A percentile compares a stretch with the other conserved stretches of the same genome.
phyloP scores from a whole-genome alignment of 2,113 vertebrate genomes.

The Cisticola juncidis region DNA sequence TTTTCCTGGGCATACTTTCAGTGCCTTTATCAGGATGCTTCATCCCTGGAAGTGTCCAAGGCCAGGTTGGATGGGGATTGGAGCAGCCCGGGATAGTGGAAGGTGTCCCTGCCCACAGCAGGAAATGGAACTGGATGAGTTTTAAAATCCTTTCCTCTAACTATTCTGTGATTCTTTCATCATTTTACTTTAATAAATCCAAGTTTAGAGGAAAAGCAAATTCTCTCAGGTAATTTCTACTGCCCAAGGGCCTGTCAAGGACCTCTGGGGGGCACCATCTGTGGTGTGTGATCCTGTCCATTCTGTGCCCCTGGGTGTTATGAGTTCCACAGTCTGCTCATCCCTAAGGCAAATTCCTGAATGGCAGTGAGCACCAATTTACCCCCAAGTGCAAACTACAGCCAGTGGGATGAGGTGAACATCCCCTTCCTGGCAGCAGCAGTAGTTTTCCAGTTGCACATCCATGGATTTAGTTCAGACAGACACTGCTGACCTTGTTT shows the following conservation, averaged over 20 bases:
- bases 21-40: background rate
- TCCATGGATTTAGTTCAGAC: background rate
- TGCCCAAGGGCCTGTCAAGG: background rate
- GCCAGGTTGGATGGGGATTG: background rate
- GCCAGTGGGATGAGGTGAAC: background rate
- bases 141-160: background rate
- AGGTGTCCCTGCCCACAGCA: background rate
- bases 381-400: background rate
- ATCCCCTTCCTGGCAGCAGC: background rate
- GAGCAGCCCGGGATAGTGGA: background rate
- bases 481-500: background rate
- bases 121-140: background rate
- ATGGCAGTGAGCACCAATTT: background rate
- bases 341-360: background rate
- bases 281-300: rapidly evolving
- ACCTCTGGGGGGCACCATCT: background rate
- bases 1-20: background rate
- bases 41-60: background rate
- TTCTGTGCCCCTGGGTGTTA: rapidly evolving
- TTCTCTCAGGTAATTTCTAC: background rate
- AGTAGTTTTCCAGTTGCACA: background rate
- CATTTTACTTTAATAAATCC: background rate
- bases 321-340: background rate
- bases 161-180: background rate
- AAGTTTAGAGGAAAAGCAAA: background rate